These are phyloP conservation scores for Acromyrmex heyeri DNA, from an alignment of 1,140 invertebrate genomes.

Conservation along the genomic window DNA sequence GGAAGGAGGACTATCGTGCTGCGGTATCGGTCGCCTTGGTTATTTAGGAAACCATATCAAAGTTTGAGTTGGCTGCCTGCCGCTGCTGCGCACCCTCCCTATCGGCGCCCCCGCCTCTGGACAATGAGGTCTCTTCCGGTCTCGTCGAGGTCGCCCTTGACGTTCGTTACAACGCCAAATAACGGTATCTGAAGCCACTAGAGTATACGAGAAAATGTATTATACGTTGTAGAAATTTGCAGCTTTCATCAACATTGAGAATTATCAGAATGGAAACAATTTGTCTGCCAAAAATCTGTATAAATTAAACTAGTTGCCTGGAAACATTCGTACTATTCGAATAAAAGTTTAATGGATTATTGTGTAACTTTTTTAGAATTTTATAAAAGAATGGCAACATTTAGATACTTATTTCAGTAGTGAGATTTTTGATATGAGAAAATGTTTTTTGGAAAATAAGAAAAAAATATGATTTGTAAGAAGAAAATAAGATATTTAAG, in stretches of 20 bases:
- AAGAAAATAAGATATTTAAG: background rate
- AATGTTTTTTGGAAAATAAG: background rate
- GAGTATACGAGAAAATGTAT: conserved; percentile 69
- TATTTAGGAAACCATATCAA: conserved; percentile 86
- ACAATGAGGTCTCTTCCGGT: conserved; percentile 80
- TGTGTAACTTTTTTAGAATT: background rate
- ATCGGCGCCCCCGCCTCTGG: conserved; percentile 77
- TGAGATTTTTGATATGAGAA: background rate
- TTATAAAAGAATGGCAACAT: background rate
- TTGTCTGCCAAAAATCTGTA: conserved; percentile 4
- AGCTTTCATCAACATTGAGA: conserved; percentile 5
- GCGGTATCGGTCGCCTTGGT: conserved; percentile 84
- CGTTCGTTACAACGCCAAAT: conserved; percentile 77
- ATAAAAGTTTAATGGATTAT: background rate
- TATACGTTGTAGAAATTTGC: conserved; percentile 52
- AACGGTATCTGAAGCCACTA: conserved; percentile 67
- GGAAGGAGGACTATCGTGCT: conserved; percentile 78
- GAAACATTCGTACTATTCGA: background rate
- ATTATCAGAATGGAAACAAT: conserved; percentile 19
- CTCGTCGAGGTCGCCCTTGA: conserved; percentile 75
- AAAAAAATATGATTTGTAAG: background rate
- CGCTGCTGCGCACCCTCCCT: conserved; percentile 77
- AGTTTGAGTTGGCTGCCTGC: conserved; percentile 84
- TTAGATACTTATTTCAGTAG: background rate
- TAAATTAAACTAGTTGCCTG: background rate